Evolutionary conservation across 1,140 invertebrate genomes (phyloP).

Genomic region (Solen grandis): DNA sequence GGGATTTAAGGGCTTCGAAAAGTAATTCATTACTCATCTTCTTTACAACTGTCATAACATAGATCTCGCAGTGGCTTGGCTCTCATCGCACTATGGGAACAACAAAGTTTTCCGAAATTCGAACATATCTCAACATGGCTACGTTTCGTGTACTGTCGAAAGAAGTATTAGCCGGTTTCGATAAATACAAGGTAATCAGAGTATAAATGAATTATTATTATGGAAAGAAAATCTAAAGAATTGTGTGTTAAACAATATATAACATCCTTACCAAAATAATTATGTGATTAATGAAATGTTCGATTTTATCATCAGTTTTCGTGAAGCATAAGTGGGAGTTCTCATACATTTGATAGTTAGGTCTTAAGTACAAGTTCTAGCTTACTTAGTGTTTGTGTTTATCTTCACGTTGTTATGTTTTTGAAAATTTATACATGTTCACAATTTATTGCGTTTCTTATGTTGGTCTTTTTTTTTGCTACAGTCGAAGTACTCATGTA

Average conservation of each 20-base stretch:
- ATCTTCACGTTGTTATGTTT: too few species aligned
- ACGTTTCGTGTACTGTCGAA: conserved; percentile 85
- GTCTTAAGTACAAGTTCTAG: too few species aligned
- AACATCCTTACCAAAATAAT: neutral
- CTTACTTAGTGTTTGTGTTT: too few species aligned
- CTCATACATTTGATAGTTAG: too few species aligned
- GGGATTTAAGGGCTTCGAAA: conserved; percentile 22
- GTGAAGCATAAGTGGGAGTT: too few species aligned
- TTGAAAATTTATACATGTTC: too few species aligned
- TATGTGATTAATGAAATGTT: neutral
- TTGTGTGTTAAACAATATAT: neutral
- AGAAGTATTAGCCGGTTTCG: conserved; percentile 93
- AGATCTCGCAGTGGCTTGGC: neutral
- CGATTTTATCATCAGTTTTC: neutral
- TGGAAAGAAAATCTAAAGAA: neutral
- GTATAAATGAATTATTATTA: neutral
- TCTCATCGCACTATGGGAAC: conserved; percentile 11
- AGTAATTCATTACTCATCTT: conserved; percentile 22
- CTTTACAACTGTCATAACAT: neutral
- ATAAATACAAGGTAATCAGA: conserved; percentile 92
- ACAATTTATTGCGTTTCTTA: too few species aligned
- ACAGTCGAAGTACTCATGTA: too few species aligned
- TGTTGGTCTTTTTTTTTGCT: too few species aligned
- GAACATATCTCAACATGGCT: conserved; percentile 71
- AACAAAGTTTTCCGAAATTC: too few species aligned